Percentiles rank a stretch among this genome's conserved stretches.
phyloP scores from a whole-genome alignment of 2,797 vertebrate species.

The Erpetoichthys calabaricus region DNA sequence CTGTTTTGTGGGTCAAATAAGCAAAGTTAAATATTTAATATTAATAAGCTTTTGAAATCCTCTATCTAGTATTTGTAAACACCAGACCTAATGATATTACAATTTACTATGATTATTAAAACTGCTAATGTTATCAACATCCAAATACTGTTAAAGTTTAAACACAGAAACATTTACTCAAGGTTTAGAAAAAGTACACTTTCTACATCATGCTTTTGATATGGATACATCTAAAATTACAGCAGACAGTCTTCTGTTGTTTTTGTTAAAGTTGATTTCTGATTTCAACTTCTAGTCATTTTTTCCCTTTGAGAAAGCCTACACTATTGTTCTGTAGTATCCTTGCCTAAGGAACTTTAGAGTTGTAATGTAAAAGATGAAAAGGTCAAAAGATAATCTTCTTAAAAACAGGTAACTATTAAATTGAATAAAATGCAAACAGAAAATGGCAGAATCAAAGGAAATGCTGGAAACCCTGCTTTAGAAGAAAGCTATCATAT shows the following conservation, averaged over 20 bases:
- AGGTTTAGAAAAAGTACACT: neutral
- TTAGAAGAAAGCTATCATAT: too few species aligned
- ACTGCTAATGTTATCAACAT: too few species aligned
- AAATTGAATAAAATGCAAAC: conserved; percentile 13
- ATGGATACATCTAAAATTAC: conserved; percentile 12
- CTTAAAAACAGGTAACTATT: conserved; percentile 16
- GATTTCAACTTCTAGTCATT: neutral
- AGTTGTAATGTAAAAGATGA: conserved; percentile 6
- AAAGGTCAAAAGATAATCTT: conserved; percentile 14
- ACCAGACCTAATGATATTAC: too few species aligned
- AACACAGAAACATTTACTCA: conserved; percentile 2
- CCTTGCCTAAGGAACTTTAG: conserved; percentile 9
- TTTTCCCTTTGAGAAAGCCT: neutral
- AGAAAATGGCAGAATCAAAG: neutral
- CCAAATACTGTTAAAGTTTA: neutral
- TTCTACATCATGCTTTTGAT: conserved; percentile 4
- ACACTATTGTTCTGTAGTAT: neutral
- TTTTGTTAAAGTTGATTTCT: neutral
- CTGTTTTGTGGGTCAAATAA: too few species aligned
- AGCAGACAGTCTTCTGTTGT: neutral
- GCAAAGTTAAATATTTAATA: too few species aligned
- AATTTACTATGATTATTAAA: too few species aligned
- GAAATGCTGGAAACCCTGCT: too few species aligned
- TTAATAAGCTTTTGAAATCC: too few species aligned
- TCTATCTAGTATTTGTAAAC: too few species aligned